phyloP scores from a whole-genome alignment of 2,888 invertebrate genomes.

The Boloria euphrosyne region DNA sequence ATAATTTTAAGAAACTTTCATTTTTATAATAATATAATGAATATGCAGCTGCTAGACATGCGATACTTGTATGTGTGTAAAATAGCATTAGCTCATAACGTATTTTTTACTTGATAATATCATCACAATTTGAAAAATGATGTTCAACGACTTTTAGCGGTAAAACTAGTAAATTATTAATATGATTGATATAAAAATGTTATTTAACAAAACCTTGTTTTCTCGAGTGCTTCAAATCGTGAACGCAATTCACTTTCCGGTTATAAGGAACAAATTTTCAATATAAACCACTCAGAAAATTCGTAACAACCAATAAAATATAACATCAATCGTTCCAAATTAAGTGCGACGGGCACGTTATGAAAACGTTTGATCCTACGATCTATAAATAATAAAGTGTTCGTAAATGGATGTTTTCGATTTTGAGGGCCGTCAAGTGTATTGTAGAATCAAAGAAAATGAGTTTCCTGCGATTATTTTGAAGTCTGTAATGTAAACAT shows the following conservation, averaged over 20 bases:
- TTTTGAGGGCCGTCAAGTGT: conserved; percentile 18
- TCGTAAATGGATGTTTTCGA: conserved; percentile 29
- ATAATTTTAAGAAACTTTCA: no score
- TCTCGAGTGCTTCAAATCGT: neutral
- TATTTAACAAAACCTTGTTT: conserved; percentile 7
- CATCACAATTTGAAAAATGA: no score
- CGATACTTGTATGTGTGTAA: no score
- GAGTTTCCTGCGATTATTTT: conserved; percentile 9
- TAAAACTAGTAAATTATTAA: no score
- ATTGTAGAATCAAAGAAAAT: conserved; percentile 13
- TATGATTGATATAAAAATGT: neutral
- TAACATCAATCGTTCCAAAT: conserved; percentile 29
- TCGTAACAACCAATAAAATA: conserved; percentile 25
- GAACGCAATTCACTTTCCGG: conserved; percentile 6
- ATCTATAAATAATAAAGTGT: conserved; percentile 31
- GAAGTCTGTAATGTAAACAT: neutral
- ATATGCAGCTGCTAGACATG: no score
- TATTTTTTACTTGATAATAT: no score
- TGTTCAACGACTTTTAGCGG: no score
- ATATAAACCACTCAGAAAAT: conserved; percentile 22
- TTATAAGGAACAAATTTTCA: conserved; percentile 16
- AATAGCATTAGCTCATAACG: no score
- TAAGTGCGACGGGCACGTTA: conserved; percentile 25
- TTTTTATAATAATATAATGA: no score
- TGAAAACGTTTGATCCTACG: conserved; percentile 26